phyloP scores from a whole-genome alignment of 2,888 invertebrate genomes.

The Villa cingulata region DNA sequence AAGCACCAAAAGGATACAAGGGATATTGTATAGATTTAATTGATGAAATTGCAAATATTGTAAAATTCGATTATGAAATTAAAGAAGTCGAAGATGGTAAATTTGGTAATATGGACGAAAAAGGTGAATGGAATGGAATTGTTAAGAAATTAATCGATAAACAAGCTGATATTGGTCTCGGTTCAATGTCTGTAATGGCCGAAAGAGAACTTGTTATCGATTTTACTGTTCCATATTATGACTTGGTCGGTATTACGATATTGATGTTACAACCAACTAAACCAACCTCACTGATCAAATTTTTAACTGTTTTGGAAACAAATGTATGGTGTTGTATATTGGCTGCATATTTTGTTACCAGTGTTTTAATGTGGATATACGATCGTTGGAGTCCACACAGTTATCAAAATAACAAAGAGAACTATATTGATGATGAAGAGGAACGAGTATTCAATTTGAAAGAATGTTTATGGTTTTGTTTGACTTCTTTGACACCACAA shows the following conservation, averaged over 20 bases:
- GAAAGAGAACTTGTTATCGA: constrained; percentile 94
- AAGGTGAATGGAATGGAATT: constrained; percentile 74
- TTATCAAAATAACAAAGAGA: constrained; percentile 85
- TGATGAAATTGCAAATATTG: constrained; percentile 66
- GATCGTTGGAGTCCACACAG: constrained; percentile 97
- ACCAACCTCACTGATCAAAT: constrained; percentile 88
- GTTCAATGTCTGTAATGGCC: constrained; percentile 92
- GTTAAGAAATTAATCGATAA: constrained; percentile 69
- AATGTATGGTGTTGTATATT: constrained; percentile 95
- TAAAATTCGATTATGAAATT: constrained; percentile 85
- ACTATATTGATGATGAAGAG: constrained; percentile 84
- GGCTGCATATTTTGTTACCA: constrained; percentile 88
- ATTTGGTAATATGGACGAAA: constrained; percentile 81
- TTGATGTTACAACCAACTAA: constrained; percentile 83
- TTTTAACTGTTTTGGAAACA: constrained; percentile 87
- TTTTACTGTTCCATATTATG: constrained; percentile 96
- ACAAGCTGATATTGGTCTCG: constrained; percentile 85
- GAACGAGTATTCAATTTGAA: constrained; percentile 89
- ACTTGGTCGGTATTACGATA: constrained; percentile 92
- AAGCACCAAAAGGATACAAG: constrained; percentile 49
- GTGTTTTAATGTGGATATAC: constrained; percentile 89
- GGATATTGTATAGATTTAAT: constrained; percentile 95
- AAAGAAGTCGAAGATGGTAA: constrained; percentile 63
- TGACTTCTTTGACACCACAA: constrained; percentile 93
- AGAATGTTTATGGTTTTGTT: constrained; percentile 97